Evolutionary conservation across 2,888 invertebrate genomes (phyloP), one percentile per base, ranked within the genome.

Genomic region (Cacoxenus indagator): DNA sequence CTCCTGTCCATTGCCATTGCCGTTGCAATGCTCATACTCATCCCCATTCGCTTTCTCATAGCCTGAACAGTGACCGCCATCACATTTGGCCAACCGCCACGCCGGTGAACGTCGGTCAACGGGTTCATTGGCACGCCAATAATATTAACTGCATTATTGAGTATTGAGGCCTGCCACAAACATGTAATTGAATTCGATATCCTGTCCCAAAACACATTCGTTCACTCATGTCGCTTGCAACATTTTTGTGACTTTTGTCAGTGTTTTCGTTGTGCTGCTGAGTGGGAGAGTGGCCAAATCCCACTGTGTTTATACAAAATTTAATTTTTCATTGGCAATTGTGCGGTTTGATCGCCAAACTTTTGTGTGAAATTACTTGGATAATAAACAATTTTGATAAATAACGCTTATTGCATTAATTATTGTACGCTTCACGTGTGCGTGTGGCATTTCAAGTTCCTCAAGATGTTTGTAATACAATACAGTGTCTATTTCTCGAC

Each of bases 131-230:
- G 70, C 66, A 57, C 51, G 68, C 73, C 73, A 74, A 79, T 83
- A 79, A 80, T 80, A 80, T 80, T 80, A 80, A 80, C 80, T 80
- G 80, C 80, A 80, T 80, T 80, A 80, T 82, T 80, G 80, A 80
- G 80, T 83, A 80, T 75, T 80, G 83, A 81, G 80, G 80, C 83
- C 73, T 75, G 80, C 80, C 80, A 82, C 80, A 80, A 80, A 79
- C 80, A 82, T 79, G 80, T 80, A 80, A 80, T 80, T 80, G 79
- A 80, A 81, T 82, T 80, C 76, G 6, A n/a, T 62, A 22, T 62
- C 61, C 61, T 55, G 26, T 19, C 51, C 51, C 51, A n/a, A 2
- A 51, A 17, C 51, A 4, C 51, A 19, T 51, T 51, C 17, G 2
- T 26, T 24, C 55, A 14, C 26, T 14, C 14, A 55, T 75, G 81